These are phyloP conservation scores for Calliopum simillimum DNA, from an alignment of 2,888 invertebrate genomes.

Conservation along the genomic window DNA sequence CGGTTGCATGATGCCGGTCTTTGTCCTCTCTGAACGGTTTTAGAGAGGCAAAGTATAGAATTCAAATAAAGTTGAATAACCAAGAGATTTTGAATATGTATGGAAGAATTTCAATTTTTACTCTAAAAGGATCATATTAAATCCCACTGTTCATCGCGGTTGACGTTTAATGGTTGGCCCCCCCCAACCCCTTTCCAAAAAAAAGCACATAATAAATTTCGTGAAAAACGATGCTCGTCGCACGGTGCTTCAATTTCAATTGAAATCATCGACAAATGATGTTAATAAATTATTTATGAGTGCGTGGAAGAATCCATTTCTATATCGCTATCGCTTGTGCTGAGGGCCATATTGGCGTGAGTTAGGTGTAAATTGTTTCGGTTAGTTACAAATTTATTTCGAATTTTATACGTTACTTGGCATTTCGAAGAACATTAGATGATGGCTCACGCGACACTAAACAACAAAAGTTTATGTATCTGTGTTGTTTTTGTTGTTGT, in stretches of 20 bases:
- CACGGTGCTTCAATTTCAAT: slow-evolving; percentile 24
- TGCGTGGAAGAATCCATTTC: neutral
- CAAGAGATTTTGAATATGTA: too few relatives aligned
- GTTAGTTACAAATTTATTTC: slow-evolving; percentile 26
- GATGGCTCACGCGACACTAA: slow-evolving; percentile 20
- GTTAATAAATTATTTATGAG: slow-evolving; percentile 43
- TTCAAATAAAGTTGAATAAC: too few relatives aligned
- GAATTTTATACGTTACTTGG: slow-evolving; percentile 13
- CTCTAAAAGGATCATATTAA: too few relatives aligned
- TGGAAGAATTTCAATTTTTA: too few relatives aligned
- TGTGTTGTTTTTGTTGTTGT: slow-evolving; percentile 38
- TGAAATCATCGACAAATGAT: slow-evolving; percentile 37
- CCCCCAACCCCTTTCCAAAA: neutral
- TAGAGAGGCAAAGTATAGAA: too few relatives aligned
- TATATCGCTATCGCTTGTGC: neutral
- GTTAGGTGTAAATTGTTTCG: slow-evolving; percentile 11
- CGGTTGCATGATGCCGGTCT: too few relatives aligned
- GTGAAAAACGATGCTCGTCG: slow-evolving; percentile 14
- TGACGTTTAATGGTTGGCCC: neutral
- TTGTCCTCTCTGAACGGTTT: too few relatives aligned
- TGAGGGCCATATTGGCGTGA: neutral
- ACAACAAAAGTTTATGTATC: slow-evolving; percentile 26
- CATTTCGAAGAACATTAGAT: neutral
- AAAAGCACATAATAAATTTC: neutral
- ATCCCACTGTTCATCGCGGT: neutral